phyloP scores from a whole-genome alignment of 2,797 vertebrate species.

The Poliocrania exsul region DNA sequence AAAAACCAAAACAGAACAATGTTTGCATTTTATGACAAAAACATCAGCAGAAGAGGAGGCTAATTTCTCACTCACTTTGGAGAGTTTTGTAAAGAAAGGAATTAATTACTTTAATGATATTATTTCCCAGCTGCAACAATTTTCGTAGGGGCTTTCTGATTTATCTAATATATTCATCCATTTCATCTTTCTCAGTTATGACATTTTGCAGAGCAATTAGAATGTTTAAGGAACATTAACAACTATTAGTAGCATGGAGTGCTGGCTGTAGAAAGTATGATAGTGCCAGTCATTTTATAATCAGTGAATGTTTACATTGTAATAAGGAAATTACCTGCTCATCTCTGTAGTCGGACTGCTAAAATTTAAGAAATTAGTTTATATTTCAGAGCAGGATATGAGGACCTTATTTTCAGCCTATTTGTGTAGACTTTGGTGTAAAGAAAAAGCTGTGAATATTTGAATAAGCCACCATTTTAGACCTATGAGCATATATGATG shows the following conservation, averaged over 20 bases:
- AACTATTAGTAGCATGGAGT: not conserved
- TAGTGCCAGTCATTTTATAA: not conserved
- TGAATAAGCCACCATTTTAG: not conserved
- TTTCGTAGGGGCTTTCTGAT: not conserved
- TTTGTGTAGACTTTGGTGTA: not conserved
- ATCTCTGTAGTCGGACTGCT: not conserved
- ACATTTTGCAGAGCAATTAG: not conserved
- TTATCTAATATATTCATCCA: not conserved
- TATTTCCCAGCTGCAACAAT: not conserved
- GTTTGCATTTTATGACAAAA: not conserved
- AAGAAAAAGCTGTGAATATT: not conserved
- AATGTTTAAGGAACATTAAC: not conserved
- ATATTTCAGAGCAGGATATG: not conserved
- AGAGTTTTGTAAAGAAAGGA: not conserved
- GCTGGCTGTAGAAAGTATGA: not conserved
- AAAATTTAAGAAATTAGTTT: not conserved
- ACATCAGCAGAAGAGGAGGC: not conserved
- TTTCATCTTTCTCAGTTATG: not conserved
- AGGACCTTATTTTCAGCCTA: not conserved
- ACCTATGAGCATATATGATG: rapidly evolving
- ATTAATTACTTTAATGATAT: not conserved
- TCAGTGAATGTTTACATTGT: not conserved
- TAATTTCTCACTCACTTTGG: not conserved
- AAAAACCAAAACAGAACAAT: not conserved
- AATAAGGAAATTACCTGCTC: not conserved